These are phyloP conservation scores for Cephus rjabovi DNA, from an alignment of 2,888 invertebrate species.

Conservation along the genomic window DNA sequence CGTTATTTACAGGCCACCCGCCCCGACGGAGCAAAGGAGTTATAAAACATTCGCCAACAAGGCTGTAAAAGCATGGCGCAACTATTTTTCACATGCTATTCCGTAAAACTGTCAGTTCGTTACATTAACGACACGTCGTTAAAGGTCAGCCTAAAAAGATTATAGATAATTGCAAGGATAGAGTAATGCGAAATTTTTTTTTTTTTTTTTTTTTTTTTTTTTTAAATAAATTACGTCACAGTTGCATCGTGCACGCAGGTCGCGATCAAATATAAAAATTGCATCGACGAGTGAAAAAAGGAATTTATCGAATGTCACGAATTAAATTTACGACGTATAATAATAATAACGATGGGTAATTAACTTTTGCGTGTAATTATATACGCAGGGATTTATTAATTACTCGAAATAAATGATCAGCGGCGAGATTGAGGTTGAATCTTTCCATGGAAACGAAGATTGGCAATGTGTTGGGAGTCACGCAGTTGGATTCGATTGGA, in stretches of 20 bases:
- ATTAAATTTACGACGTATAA: not conserved
- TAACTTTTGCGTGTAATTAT: not conserved
- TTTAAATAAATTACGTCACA: not conserved
- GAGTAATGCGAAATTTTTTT: not conserved
- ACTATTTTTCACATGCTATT: slow-evolving; percentile 34
- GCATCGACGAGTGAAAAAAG: not conserved
- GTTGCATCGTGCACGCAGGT: not conserved
- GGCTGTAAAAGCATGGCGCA: slow-evolving; percentile 29
- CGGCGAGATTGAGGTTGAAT: slow-evolving; percentile 33
- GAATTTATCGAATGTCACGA: not conserved
- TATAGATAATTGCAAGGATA: not conserved
- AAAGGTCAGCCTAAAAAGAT: slow-evolving; percentile 21
- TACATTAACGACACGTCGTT: slow-evolving; percentile 32
- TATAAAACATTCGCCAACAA: slow-evolving; percentile 11
- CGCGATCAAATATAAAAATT: not conserved
- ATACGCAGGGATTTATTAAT: not conserved
- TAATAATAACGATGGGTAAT: not conserved
- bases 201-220: too few relatives aligned
- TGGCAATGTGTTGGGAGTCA: slow-evolving; percentile 27
- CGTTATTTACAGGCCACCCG: slow-evolving; percentile 22
- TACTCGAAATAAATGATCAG: slow-evolving; percentile 22
- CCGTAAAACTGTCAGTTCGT: slow-evolving; percentile 23
- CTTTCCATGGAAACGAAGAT: slow-evolving; percentile 24
- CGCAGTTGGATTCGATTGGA: slow-evolving; percentile 26
- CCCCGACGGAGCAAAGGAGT: not conserved